Evolutionary conservation across 2,113 vertebrate genomes (phyloP).

Genomic region (Bucco capensis): DNA sequence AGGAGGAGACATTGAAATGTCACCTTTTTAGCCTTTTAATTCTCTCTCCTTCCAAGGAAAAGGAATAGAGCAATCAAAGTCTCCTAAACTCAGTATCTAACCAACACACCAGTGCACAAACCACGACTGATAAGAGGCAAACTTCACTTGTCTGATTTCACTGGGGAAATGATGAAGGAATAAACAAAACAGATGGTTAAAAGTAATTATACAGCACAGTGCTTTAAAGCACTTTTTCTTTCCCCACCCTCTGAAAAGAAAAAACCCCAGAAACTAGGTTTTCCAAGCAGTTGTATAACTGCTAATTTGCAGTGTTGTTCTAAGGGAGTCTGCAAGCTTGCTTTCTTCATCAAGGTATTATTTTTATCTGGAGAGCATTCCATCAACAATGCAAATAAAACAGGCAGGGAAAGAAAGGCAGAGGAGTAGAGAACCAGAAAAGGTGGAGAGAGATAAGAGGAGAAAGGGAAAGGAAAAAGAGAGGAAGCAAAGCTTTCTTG

Average conservation of each 20-base stretch:
- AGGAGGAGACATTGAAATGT: background rate
- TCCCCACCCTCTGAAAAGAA: background rate
- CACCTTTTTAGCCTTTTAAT: background rate
- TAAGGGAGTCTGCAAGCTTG: background rate
- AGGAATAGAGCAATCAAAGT: background rate
- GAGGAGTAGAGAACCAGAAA: background rate
- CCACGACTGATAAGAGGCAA: background rate
- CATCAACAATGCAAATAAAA: background rate
- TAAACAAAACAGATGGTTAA: constrained; percentile 20
- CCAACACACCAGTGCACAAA: background rate
- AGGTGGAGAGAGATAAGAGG: background rate
- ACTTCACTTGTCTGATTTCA: background rate
- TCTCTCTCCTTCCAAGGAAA: background rate
- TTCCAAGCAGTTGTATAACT: background rate
- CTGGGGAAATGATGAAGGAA: background rate
- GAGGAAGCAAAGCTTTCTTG: background rate
- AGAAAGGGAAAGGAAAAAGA: background rate
- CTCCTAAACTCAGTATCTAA: background rate
- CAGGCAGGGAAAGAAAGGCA: background rate
- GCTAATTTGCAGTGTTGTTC: background rate
- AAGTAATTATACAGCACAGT: background rate
- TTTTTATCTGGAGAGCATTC: background rate
- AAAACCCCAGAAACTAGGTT: background rate
- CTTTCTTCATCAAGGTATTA: background rate
- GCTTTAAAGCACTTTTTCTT: background rate